Base-by-base conservation (phyloP, 2,888 invertebrate species). In the Thalpophila matura region DNA sequence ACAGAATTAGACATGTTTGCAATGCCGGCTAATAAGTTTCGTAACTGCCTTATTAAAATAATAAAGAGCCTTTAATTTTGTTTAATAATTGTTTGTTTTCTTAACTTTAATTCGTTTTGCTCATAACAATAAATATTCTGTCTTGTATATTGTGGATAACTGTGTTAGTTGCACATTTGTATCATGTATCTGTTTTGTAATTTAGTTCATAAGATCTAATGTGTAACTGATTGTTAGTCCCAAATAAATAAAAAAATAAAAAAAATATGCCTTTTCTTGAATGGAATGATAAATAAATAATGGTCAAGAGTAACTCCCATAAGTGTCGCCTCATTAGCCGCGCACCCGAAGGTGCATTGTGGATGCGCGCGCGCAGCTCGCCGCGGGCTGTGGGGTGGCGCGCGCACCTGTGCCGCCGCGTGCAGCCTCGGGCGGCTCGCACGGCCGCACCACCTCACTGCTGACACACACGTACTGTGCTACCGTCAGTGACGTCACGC, bases 381-480 rank as follows among this genome's bases (percentile, higher is more conserved):
- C 71, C 57, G 56, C 71, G 45, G 62, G 71, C 76, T 70, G 29
- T 70, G 33, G 55, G 53, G 16, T 71, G 53, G 53, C 31, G 27
- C 24, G 61, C 70, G 54, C 70, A 75, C 76, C 75, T 69, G 70
- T 22, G 20, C 24, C 18, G 27, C n/a, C 27, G 53, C 75, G 75
- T 61, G 68, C 50, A 31, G 60, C 61, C 74, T 74, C 58, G 57
- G 66, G 60, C 73, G 63, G 47, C 58, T 67, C 69, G 3, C 74
- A 74, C 69, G 43, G 1, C n/a, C 18, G 2, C 42, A 9, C 22
- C 26, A 2, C 27, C 37, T 29, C 31, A 12, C 29, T 31, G 20
- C 14, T 12, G 10, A 9, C 35, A 7, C 24, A 7, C 18, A 10
- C 29, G 18, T 9, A n/a, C 6, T 18, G 20, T 6, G 22, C 35